Conservation (phyloP, 2,113 vertebrate species). For the Onychostoma macrolepis region DNA sequence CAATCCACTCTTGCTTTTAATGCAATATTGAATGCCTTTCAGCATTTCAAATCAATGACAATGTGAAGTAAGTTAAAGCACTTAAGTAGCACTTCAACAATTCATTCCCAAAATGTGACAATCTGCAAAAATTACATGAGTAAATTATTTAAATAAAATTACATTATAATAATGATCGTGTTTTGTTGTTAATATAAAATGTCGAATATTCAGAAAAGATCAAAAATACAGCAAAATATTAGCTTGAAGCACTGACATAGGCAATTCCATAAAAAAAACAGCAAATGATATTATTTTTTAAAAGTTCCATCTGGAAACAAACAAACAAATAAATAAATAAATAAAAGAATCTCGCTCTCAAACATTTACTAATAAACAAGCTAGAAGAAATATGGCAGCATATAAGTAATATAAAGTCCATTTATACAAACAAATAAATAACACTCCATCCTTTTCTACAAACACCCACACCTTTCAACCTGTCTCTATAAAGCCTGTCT, state of each 20-base stretch:
- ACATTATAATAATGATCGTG: neutral
- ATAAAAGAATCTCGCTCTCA: neutral
- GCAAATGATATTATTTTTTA: neutral
- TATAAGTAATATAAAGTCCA: neutral
- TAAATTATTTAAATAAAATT: neutral
- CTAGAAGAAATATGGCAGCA: neutral
- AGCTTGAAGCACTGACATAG: neutral
- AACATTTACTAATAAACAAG: too few relatives aligned
- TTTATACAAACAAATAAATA: neutral
- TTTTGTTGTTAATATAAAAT: neutral
- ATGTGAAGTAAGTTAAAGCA: neutral
- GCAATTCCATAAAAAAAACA: neutral
- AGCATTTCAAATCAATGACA: neutral
- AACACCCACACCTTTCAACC: constrained; percentile 29
- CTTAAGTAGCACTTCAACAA: neutral
- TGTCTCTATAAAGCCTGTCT: constrained; percentile 24
- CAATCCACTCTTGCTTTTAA: neutral
- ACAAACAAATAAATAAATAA: too few relatives aligned
- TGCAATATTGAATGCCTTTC: neutral
- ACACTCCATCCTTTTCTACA: constrained; percentile 2
- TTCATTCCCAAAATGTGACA: neutral
- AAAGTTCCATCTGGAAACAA: too few relatives aligned
- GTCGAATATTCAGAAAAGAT: neutral
- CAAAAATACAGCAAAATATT: neutral
- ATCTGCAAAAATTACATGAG: neutral